Evolutionary conservation across 2,797 vertebrate species (phyloP).

Genomic region (Bradypus variegatus): DNA sequence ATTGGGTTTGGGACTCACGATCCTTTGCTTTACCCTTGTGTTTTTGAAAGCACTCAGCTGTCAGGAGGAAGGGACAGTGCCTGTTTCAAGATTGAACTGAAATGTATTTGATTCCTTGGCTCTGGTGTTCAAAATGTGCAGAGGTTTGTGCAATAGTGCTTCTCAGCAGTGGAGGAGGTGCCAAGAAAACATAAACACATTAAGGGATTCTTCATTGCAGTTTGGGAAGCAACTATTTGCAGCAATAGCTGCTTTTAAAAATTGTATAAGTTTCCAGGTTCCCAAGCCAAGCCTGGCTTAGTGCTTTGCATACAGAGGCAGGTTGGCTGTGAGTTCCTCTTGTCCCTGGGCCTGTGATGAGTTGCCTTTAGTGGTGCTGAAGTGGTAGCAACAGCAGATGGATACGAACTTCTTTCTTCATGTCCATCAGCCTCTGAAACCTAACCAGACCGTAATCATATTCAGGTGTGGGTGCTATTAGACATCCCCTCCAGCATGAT

Average conservation of each 20-base stretch:
- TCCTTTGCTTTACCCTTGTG: background rate
- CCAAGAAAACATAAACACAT: background rate
- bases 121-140: background rate
- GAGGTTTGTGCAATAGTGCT: background rate
- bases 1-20: background rate
- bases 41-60: background rate
- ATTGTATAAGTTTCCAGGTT: background rate
- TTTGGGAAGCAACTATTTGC: background rate
- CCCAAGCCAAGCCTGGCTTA: background rate
- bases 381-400: background rate
- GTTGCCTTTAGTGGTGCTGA: background rate
- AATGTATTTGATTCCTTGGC: background rate
- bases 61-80: background rate
- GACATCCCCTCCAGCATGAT: background rate
- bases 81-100: background rate
- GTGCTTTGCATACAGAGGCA: background rate
- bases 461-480: background rate
- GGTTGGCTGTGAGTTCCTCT: background rate
- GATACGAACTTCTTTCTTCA: background rate
- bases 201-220: background rate
- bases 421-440: background rate
- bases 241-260: background rate
- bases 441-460: background rate
- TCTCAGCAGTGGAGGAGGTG: background rate
- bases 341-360: background rate